Conservation (phyloP, 2,888 invertebrate species). For the Caradrina clavipalpis region DNA sequence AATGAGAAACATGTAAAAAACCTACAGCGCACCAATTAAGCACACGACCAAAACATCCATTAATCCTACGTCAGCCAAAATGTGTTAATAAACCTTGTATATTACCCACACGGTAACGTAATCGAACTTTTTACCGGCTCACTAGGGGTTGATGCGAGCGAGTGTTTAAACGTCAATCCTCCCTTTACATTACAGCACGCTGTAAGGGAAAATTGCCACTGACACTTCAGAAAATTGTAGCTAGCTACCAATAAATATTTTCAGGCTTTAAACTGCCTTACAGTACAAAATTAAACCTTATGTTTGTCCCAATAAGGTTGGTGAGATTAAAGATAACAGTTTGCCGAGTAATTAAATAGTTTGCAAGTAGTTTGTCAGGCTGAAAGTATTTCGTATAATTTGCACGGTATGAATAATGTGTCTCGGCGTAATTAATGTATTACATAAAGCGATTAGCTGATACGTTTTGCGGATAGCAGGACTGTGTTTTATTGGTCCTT, state of each 20-base stretch:
- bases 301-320: not conserved
- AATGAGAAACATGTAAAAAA: not conserved
- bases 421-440: slow-evolving; percentile 46
- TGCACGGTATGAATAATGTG: slow-evolving; percentile 57
- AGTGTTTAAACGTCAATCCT: slow-evolving; percentile 63
- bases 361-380: slow-evolving; percentile 55
- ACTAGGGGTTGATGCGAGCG: slow-evolving; percentile 42
- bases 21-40: slow-evolving; percentile 13
- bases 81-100: slow-evolving; percentile 43
- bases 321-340: slow-evolving; percentile 9
- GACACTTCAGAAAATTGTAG: slow-evolving; percentile 72
- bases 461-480: slow-evolving; percentile 24
- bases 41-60: slow-evolving; percentile 21
- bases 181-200: slow-evolving; percentile 59
- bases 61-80: slow-evolving; percentile 38
- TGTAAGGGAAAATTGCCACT: slow-evolving; percentile 67
- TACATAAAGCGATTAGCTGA: slow-evolving; percentile 45
- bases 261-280: slow-evolving; percentile 12
- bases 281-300: slow-evolving; percentile 29
- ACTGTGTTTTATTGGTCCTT: slow-evolving; percentile 27
- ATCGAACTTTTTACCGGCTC: slow-evolving; percentile 55
- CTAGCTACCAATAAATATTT: slow-evolving; percentile 55
- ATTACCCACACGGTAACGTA: slow-evolving; percentile 42
- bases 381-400: slow-evolving; percentile 62
- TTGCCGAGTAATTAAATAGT: slow-evolving; percentile 58